A percentile compares a stretch with the other conserved stretches of the same genome.
These are phyloP conservation scores for Poeciliopsis gracilis DNA, from an alignment of 2,797 vertebrate species.

Conservation along the genomic window DNA sequence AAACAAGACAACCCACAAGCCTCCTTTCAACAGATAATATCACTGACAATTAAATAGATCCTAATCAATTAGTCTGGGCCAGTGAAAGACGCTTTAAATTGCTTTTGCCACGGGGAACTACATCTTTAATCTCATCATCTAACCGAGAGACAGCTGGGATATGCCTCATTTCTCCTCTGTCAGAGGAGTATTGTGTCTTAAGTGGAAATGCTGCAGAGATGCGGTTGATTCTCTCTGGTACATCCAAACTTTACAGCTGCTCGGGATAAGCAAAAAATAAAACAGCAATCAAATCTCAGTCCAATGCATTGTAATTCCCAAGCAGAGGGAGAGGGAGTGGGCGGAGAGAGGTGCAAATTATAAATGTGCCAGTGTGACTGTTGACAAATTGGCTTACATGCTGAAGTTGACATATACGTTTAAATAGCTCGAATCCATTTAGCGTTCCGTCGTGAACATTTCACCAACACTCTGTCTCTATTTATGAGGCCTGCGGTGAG, in stretches of 20 bases:
- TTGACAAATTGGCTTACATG: constrained; percentile 63
- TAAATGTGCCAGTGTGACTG: constrained; percentile 39
- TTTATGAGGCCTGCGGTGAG: constrained; percentile 38
- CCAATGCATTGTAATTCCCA: constrained; percentile 51
- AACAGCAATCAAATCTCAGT: constrained; percentile 46
- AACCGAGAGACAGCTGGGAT: constrained; percentile 39
- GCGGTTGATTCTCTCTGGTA: constrained; percentile 3
- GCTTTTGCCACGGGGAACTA: constrained; percentile 30
- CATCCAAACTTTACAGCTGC: constrained; percentile 16
- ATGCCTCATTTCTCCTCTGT: constrained; percentile 48
- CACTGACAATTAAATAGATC: constrained; percentile 23
- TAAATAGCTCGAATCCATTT: constrained; percentile 59
- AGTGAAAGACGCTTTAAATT: constrained; percentile 22
- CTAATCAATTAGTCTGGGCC: constrained; percentile 27
- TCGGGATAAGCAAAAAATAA: constrained; percentile 37
- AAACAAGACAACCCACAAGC: background rate
- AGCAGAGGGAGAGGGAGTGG: background rate
- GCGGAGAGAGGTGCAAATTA: constrained; percentile 1
- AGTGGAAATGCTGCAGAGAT: constrained; percentile 31
- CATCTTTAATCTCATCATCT: constrained; percentile 36
- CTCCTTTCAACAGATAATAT: constrained; percentile 2
- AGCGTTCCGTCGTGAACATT: constrained; percentile 44
- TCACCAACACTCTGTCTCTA: constrained; percentile 45
- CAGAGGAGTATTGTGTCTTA: constrained; percentile 29
- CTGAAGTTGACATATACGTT: constrained; percentile 55